A percentile compares a stretch with the other conserved stretches of the same genome.
phyloP scores from a whole-genome alignment of 2,888 invertebrate genomes.

The Tromatobia lineatoria region DNA sequence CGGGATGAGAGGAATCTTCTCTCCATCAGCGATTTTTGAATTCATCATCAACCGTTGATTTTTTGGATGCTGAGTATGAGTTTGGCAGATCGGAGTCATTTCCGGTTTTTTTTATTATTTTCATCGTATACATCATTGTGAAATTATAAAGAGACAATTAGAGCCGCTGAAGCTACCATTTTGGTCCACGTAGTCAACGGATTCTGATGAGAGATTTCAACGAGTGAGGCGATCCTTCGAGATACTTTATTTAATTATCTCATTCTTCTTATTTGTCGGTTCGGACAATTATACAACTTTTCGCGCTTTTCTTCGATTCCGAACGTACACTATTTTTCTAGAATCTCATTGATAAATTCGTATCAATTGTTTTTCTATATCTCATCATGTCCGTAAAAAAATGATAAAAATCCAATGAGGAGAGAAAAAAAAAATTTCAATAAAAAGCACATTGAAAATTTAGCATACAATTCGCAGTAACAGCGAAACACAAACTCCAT shows the following conservation, averaged over 20 bases:
- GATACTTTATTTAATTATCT: not conserved
- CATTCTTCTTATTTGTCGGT: not conserved
- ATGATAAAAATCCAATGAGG: too few relatives aligned
- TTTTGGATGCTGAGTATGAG: not conserved
- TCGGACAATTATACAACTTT: not conserved
- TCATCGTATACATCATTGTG: not conserved
- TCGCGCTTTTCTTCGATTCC: too few relatives aligned
- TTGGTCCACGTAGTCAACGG: not conserved
- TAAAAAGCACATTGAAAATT: too few relatives aligned
- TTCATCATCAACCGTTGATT: not conserved
- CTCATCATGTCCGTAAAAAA: too few relatives aligned
- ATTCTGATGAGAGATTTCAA: slow-evolving; percentile 5
- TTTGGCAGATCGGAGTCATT: not conserved
- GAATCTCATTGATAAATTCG: too few relatives aligned
- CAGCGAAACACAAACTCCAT: too few relatives aligned
- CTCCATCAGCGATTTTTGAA: not conserved
- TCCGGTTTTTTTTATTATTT: not conserved
- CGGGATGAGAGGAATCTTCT: not conserved
- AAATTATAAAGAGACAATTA: not conserved
- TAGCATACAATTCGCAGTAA: too few relatives aligned
- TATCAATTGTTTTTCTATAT: too few relatives aligned
- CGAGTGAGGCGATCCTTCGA: not conserved
- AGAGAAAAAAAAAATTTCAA: too few relatives aligned
- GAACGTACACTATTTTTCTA: too few relatives aligned
- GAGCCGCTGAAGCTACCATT: not conserved